Conservation (phyloP, 2,113 vertebrate genomes). For the Callorhinus ursinus region DNA sequence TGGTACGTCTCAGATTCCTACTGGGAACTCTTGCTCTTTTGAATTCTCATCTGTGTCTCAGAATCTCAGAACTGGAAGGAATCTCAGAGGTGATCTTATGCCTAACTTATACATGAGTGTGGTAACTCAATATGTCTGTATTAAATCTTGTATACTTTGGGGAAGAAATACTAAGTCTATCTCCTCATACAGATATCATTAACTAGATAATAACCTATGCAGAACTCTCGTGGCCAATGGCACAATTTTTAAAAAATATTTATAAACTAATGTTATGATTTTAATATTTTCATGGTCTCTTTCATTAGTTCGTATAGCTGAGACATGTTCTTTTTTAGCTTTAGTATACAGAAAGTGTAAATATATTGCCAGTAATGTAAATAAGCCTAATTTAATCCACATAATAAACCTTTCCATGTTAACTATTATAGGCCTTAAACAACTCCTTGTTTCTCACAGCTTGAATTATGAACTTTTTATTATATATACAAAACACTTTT, state of each 20-base stretch:
- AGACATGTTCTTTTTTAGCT: background rate
- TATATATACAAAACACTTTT: background rate
- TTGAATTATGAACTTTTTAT: background rate
- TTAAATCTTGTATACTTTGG: background rate
- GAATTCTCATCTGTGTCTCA: background rate
- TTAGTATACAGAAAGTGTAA: background rate
- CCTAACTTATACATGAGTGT: background rate
- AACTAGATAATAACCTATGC: background rate
- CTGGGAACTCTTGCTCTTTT: background rate
- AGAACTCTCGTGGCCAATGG: background rate
- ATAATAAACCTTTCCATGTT: background rate
- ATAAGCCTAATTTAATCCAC: background rate
- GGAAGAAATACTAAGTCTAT: background rate
- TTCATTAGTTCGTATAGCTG: background rate
- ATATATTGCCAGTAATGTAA: background rate
- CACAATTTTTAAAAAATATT: background rate
- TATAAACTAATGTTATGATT: background rate
- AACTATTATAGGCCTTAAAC: background rate
- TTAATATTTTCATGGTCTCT: background rate
- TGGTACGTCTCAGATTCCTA: background rate
- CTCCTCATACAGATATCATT: background rate
- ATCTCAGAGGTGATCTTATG: background rate
- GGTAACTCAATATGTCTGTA: background rate
- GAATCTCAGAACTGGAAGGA: background rate
- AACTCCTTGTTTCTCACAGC: background rate